A percentile compares a stretch with the other conserved stretches of the same genome.
Evolutionary conservation across 2,113 vertebrate genomes (phyloP).

Genomic region (Ceratotherium simum): DNA sequence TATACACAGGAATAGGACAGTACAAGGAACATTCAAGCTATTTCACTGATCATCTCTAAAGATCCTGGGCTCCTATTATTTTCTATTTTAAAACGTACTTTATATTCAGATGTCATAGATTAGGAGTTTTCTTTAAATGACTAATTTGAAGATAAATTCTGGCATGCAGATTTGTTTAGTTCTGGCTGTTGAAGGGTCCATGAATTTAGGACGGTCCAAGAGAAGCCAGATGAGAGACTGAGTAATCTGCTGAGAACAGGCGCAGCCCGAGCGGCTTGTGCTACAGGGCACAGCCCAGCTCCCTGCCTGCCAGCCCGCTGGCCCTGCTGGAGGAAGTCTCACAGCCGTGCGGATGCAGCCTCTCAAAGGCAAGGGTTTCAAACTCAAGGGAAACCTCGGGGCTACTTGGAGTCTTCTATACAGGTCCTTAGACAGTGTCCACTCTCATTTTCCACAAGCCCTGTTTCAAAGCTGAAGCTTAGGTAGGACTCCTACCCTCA

Average conservation of each 20-base stretch:
- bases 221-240: conserved; percentile 18
- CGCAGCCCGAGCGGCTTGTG: not conserved
- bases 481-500: not conserved
- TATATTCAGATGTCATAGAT: not conserved
- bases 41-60: conserved; percentile 6
- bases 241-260: conserved; percentile 34
- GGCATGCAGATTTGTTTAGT: not conserved
- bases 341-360: not conserved
- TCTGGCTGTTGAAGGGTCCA: not conserved
- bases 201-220: not conserved
- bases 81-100: not conserved
- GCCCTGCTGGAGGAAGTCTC: not conserved
- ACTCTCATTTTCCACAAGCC: not conserved
- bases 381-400: not conserved
- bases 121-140: not conserved
- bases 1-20: conserved; percentile 22
- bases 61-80: not conserved
- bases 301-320: not conserved
- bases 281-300: not conserved
- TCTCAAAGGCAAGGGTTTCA: not conserved
- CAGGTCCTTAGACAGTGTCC: not conserved
- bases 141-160: not conserved
- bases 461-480: not conserved
- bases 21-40: not conserved
- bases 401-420: not conserved